Evolutionary conservation across 92 coral and sea anemone genomes (phyloP), one percentile per base, ranked within the genome.

Genomic region (Meandrina meandrites): DNA sequence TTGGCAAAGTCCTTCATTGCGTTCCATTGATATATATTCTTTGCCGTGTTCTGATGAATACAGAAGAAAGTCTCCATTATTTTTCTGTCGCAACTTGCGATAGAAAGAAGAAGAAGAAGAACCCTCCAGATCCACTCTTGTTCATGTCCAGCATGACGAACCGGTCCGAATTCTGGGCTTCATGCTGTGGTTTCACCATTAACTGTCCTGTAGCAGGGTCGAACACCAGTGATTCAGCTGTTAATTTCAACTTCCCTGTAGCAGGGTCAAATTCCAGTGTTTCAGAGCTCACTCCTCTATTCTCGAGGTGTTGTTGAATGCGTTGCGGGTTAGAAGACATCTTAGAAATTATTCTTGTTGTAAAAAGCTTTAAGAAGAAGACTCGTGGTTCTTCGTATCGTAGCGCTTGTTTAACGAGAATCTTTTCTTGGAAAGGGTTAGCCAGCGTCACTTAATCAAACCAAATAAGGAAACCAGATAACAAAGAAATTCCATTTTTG

Each of bases 211-310:
- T n/a, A n/a, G n/a, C n/a, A n/a, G n/a, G n/a, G n/a, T n/a, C n/a
- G n/a, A n/a, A n/a, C n/a, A n/a, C n/a, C n/a, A n/a, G n/a, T n/a
- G n/a, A n/a, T n/a, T n/a, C n/a, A n/a, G n/a, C n/a, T n/a, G n/a
- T n/a, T n/a, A n/a, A n/a, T n/a, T n/a, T n/a, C 42, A 96, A 91
- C 80, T 92, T 96, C 5, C 98, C 98, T 28, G 95, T 94, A 3
- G 79, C 79, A 6, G 97, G 98, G 84, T 96, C 95, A 47, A 96
- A 96, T 70, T 83, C 91, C 21, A 93, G 89, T 1, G 83, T 17
- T 64, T 90, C 93, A 34, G 85, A 79, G 70, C 88, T 50, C 34
- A 76, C 76, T 31, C 90, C 88, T 22, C 48, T 76, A 11, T 64
- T 78, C 47, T 90, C 91, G 10, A 90, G 88, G 71, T 82, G 91